A percentile compares a stretch with the other conserved stretches of the same genome.
Conservation (phyloP, 2,797 vertebrate species). For the Typhlichthys eigenmanni region DNA sequence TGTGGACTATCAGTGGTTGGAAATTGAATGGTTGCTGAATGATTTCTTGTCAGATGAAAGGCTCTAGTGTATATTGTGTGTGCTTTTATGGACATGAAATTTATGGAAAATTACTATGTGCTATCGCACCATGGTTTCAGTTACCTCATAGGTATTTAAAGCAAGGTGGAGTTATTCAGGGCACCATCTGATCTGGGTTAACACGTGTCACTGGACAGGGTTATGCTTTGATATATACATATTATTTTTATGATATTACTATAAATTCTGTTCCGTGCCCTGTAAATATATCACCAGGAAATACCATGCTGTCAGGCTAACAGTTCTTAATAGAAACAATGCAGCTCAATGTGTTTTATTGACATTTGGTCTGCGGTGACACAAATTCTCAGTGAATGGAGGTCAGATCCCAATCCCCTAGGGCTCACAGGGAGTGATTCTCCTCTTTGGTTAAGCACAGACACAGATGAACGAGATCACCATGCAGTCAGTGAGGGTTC, state of each 20-base stretch:
- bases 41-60: too few species aligned
- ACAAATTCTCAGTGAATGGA: constrained; percentile 38
- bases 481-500: constrained; percentile 1
- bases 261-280: constrained; percentile 26
- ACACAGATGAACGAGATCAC: constrained; percentile 25
- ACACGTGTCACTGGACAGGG: constrained; percentile 36
- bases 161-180: too few species aligned
- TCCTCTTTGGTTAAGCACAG: constrained; percentile 17
- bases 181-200: background rate
- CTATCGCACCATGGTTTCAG: too few species aligned
- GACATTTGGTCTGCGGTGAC: constrained; percentile 51
- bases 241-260: constrained; percentile 23
- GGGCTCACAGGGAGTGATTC: constrained; percentile 15
- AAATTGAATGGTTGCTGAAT: too few species aligned
- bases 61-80: too few species aligned
- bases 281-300: constrained; percentile 47
- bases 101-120: too few species aligned
- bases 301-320: constrained; percentile 53
- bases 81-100: too few species aligned
- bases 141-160: too few species aligned
- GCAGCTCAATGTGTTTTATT: constrained; percentile 60
- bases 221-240: constrained; percentile 15
- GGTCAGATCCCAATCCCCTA: constrained; percentile 48
- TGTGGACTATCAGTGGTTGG: too few species aligned
- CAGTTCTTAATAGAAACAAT: constrained; percentile 55